Conservation (phyloP, 2,797 vertebrate genomes). For the Alcedo atthis region DNA sequence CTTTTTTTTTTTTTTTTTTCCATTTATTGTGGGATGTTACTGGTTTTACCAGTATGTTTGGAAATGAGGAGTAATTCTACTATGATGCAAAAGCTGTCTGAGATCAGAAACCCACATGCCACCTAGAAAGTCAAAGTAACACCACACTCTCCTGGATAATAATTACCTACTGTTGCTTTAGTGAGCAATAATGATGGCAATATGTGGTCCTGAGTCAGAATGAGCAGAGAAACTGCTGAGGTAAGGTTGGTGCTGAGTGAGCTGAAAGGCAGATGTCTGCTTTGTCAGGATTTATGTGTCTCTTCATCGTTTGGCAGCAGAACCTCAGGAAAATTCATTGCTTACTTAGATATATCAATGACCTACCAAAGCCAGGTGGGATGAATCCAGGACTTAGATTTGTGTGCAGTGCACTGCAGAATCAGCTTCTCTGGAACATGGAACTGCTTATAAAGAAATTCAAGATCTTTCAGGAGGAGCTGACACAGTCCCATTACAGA, state of each 20-base stretch:
- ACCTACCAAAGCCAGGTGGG: constrained; percentile 15
- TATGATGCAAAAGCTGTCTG: constrained; percentile 28
- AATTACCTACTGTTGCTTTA: constrained; percentile 46
- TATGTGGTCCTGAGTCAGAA: constrained; percentile 50
- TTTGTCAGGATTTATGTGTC: constrained; percentile 48
- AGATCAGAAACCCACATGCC: constrained; percentile 46
- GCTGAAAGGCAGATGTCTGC: constrained; percentile 43
- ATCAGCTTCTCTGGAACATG: background rate
- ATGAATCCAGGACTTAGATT: constrained; percentile 13
- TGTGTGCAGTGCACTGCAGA: background rate
- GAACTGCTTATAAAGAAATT: background rate
- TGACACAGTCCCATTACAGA: background rate
- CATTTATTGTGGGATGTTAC: background rate
- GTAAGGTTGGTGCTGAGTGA: constrained; percentile 43
- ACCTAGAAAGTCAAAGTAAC: constrained; percentile 23
- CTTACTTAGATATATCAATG: constrained; percentile 1
- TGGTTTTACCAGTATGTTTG: constrained; percentile 12
- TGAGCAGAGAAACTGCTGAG: constrained; percentile 45
- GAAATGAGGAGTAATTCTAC: constrained; percentile 28
- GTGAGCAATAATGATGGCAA: constrained; percentile 41
- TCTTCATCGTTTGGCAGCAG: constrained; percentile 1
- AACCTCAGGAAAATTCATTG: constrained; percentile 8
- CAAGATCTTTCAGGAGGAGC: background rate
- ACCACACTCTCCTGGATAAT: background rate
- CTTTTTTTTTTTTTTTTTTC: background rate